Percentiles rank a stretch among this genome's conserved stretches.
These are phyloP conservation scores for Platycnemis pennipes DNA, from an alignment of 2,888 invertebrate genomes.

Conservation along the genomic window DNA sequence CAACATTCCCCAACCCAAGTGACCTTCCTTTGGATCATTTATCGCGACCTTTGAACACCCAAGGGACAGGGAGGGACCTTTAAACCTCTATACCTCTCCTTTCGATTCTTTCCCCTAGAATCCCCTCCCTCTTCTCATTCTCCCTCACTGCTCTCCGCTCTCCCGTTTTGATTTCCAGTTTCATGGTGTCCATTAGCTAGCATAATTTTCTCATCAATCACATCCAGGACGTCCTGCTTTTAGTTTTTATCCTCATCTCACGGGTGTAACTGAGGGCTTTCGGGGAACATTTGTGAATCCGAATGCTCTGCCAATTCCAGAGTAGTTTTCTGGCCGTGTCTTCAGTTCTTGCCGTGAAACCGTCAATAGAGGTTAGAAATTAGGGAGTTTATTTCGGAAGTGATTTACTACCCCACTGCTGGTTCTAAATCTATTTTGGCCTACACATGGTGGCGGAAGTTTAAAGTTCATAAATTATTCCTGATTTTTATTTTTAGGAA, in stretches of 20 bases:
- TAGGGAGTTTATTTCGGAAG: conserved; percentile 12
- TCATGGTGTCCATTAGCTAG: neutral
- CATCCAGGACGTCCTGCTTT: neutral
- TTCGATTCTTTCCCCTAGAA: neutral
- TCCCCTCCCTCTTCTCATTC: neutral
- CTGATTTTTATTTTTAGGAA: conserved; percentile 2
- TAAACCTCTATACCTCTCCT: conserved; percentile 2
- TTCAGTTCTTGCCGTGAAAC: neutral
- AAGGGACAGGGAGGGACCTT: conserved; percentile 6
- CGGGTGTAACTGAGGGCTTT: neutral
- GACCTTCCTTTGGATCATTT: conserved; percentile 42
- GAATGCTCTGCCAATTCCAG: neutral
- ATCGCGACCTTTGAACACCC: conserved; percentile 34
- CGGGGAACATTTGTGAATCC: neutral
- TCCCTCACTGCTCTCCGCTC: neutral
- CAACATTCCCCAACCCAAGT: neutral
- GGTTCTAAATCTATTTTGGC: neutral
- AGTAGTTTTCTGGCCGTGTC: neutral
- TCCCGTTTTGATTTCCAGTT: neutral
- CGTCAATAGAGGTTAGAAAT: neutral
- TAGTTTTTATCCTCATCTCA: neutral
- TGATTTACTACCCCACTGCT: neutral
- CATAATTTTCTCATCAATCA: conserved; percentile 13
- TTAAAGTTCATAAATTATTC: conserved; percentile 21
- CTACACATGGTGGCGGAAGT: neutral